Evolutionary conservation across 2,113 vertebrate genomes (phyloP), one percentile per base, ranked within the genome.

Genomic region (Tricholaema leucomelas): DNA sequence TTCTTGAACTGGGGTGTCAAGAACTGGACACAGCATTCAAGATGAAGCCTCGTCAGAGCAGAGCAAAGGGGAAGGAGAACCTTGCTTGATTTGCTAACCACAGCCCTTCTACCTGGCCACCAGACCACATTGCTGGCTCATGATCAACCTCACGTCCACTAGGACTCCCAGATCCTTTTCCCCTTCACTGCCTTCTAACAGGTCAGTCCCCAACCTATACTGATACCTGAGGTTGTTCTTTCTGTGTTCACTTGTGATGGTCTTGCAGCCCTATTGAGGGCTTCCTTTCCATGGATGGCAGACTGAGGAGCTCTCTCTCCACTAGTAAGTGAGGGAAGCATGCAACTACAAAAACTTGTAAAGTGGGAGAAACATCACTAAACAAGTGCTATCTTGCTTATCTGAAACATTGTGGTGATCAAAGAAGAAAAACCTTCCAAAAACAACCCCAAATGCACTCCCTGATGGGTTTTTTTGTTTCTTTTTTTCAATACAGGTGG

Each of bases 191-290:
- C 40, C 40, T 42, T 14, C 15, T 14, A 42, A 15, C 40, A 42
- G 40, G 40, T 42, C 40, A 42, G 40, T 42, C 40, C 40, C 40
- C 40, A 42, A 14, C 13, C 40, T 42, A 42, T 42, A n/a, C n/a
- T n/a, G n/a, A n/a, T n/a, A 42, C 40, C 40, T 42, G 40, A 14
- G 40, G 40, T 42, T 42, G 40, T 42, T 42, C 40, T 42, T 42
- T 42, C 40, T 15, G 12, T 73, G 11, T 59, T 54, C 17, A 48
- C 18, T 12, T 8, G 4, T 10, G 30, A n/a, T 54, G 20, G 40
- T 42, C 40, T 14, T 42, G 40, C 40, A 4, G 1, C 5, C 15
- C 27, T 2, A 4, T 12, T 1, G 2, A 40, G 12, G n/a, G 5
- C 0, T 15, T 82, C 12, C 20, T 72, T 72, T 72, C 35, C 8